A percentile compares a stretch with the other conserved stretches of the same genome.
Conservation (phyloP, 2,113 vertebrate species). For the Lepus americanus region DNA sequence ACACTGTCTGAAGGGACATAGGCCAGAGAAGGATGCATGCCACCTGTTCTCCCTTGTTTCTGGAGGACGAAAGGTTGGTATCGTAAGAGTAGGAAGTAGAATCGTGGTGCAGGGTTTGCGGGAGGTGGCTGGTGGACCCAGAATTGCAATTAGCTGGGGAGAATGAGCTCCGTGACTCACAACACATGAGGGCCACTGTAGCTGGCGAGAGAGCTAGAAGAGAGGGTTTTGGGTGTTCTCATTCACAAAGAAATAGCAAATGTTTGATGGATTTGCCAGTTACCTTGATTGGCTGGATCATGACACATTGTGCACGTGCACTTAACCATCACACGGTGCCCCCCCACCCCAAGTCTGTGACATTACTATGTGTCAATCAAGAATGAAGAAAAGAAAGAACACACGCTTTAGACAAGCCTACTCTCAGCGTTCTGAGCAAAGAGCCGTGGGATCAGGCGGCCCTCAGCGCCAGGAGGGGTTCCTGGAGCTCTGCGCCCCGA, state of each 20-base stretch:
- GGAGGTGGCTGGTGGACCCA: no score
- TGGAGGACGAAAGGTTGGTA: not conserved
- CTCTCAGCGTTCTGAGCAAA: not conserved
- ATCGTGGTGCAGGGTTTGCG: no score
- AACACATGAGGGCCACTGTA: not conserved
- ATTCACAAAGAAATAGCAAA: not conserved
- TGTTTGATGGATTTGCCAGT: not conserved
- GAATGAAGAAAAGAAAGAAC: not conserved
- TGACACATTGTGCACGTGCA: not conserved
- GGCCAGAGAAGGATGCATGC: no score
- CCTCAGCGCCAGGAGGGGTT: no score
- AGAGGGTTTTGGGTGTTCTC: not conserved
- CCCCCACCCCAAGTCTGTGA: not conserved
- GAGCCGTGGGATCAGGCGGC: fast-evolving
- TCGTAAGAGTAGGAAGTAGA: not conserved
- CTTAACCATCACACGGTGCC: not conserved
- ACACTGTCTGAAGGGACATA: no score
- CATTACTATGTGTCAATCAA: not conserved
- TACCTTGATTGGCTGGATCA: not conserved
- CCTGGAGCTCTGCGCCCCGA: no score
- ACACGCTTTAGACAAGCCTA: not conserved
- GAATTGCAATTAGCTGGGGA: no score
- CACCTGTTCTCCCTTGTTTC: not conserved
- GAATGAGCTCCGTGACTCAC: not conserved
- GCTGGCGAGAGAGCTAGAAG: not conserved